Evolutionary conservation across 92 coral and sea anemone species (phyloP), one percentile per base, ranked within the genome.

Genomic region (Porites rus): DNA sequence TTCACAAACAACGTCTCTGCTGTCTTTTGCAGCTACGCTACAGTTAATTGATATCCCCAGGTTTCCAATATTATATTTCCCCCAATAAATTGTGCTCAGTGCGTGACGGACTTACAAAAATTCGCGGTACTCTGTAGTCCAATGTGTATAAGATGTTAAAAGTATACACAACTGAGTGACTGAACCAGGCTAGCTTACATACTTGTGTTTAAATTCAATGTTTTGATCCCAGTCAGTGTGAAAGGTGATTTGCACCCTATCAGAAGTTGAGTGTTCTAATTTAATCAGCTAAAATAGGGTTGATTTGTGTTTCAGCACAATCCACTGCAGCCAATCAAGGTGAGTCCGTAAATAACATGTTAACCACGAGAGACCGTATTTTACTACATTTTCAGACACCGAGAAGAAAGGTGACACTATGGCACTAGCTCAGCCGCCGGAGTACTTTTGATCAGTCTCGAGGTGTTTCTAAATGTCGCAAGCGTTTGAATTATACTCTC

Each of bases 251-350:
- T 0, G 64, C 64, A 59, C 18, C 14, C 10, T 59, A 11, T 59
- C 64, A 59, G 0, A 59, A 59, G 18, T 59, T 59, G 4, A 59
- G 64, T 59, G 64, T 38, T 38, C 46, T 38, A 59, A 59, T 17
- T 28, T 69, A 21, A 9, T 69, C 52, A 43, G 76, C 58, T 72
- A 43, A 72, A 43, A 13, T 50, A 13, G 6, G 10, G 21, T 51
- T 59, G 64, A 59, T 59, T 59, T 59, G 64, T 59, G 64, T 59
- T 59, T 59, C 64, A 59, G 64, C 64, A 8, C 64, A 59, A 12
- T 12, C 79, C 51, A 75, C 65, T 53, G 2, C 79, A 75, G 65
- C 10, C 50, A 22, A 22, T 16, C 79, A 54, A 52, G 79, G 79
- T 75, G 65, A 75, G 79, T 75, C 11, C 31, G 24, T n/a, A 68